Percentiles rank a stretch among this genome's conserved stretches.
Evolutionary conservation across 2,797 vertebrate species (phyloP).

Genomic region (Coregonus suidteri): DNA sequence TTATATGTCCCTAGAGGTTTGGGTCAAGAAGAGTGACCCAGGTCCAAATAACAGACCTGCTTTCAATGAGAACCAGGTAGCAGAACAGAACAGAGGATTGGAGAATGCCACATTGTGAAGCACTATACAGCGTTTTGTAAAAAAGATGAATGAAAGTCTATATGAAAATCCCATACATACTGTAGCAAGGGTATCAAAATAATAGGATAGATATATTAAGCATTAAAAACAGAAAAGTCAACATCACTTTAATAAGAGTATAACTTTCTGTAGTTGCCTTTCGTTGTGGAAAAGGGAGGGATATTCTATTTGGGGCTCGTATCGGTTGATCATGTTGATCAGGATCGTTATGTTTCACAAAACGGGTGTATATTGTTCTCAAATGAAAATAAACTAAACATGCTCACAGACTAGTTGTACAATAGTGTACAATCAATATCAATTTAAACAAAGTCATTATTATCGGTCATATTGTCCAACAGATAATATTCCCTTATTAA

Average conservation of each 20-base stretch:
- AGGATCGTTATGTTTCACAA: slow-evolving; percentile 61
- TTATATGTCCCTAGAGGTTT: slow-evolving; percentile 58
- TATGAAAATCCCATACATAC: too few species aligned
- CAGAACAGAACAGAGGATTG: slow-evolving; percentile 30
- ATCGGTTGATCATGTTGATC: slow-evolving; percentile 48
- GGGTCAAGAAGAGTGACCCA: slow-evolving; percentile 46
- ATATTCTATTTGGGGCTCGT: slow-evolving; percentile 45
- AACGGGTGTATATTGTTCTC: slow-evolving; percentile 62
- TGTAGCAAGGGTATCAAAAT: too few species aligned
- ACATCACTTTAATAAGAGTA: slow-evolving; percentile 50
- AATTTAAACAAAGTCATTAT: slow-evolving; percentile 60
- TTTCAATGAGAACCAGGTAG: slow-evolving; percentile 51
- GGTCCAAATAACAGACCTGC: slow-evolving; percentile 49
- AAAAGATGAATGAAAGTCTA: too few species aligned
- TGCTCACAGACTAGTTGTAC: slow-evolving; percentile 77
- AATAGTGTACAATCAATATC: slow-evolving; percentile 69
- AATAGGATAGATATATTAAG: slow-evolving; percentile 46
- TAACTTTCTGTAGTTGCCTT: slow-evolving; percentile 38
- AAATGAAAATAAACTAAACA: slow-evolving; percentile 68
- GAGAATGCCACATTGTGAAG: slow-evolving; percentile 10
- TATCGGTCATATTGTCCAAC: slow-evolving; percentile 39
- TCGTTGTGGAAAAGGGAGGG: slow-evolving; percentile 49
- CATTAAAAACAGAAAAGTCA: slow-evolving; percentile 63
- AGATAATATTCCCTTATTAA: slow-evolving; percentile 47
- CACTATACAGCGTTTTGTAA: too few species aligned